Evolutionary conservation across 2,113 vertebrate species (phyloP).

Genomic region (Rhinolophus sinicus): DNA sequence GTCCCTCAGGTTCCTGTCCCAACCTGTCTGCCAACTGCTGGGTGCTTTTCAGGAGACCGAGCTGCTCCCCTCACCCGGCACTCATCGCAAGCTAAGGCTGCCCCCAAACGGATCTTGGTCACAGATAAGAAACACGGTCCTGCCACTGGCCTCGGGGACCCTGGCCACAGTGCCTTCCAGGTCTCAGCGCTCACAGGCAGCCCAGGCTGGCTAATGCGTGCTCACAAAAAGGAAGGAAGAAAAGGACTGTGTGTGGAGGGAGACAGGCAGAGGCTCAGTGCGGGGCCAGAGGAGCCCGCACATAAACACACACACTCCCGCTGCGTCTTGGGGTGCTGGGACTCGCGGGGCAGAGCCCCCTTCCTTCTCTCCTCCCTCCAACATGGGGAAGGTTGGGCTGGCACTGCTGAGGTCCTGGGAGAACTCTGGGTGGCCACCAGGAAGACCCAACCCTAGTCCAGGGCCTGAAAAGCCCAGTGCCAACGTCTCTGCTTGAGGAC

Average conservation of each 20-base stretch:
- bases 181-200: rapidly evolving
- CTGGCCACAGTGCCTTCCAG: not conserved
- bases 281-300: not conserved
- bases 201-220: rapidly evolving
- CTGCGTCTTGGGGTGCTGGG: not conserved
- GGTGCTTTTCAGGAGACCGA: rapidly evolving
- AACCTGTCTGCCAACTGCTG: rapidly evolving
- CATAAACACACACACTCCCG: too few species aligned
- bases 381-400: rapidly evolving
- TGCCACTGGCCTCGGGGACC: rapidly evolving
- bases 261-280: rapidly evolving
- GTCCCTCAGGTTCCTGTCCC: rapidly evolving
- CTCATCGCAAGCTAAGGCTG: rapidly evolving
- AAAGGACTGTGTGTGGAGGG: not conserved
- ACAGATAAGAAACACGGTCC: not conserved
- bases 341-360: rapidly evolving
- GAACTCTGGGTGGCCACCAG: not conserved
- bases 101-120: not conserved
- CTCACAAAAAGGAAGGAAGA: not conserved
- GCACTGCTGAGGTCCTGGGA: not conserved
- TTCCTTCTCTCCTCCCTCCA: not conserved
- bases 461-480: rapidly evolving
- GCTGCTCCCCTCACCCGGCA: rapidly evolving
- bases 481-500: not conserved
- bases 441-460: not conserved